These are phyloP conservation scores for Cacatua alba DNA, from an alignment of 2,113 vertebrate species.

Conservation along the genomic window DNA sequence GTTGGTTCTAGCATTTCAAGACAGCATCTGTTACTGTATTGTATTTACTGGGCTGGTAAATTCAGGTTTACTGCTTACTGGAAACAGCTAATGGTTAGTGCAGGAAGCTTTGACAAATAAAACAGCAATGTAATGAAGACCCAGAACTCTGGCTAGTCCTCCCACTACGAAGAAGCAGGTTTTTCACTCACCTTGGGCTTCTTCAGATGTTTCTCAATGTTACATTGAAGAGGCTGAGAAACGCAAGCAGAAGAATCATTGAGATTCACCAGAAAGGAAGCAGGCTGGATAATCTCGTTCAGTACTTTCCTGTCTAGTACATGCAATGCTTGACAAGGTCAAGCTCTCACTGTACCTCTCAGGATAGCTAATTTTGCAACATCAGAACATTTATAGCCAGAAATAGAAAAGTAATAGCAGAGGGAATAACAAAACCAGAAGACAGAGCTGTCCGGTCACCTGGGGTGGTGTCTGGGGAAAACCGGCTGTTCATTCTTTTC, in stretches of 20 bases:
- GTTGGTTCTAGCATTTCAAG: not conserved
- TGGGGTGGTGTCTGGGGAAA: not conserved
- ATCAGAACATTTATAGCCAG: not conserved
- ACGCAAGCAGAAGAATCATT: not conserved
- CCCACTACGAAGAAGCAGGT: not conserved
- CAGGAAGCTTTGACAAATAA: not conserved
- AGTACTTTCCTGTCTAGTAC: slow-evolving; percentile 15
- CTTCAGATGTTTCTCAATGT: not conserved
- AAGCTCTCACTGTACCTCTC: not conserved
- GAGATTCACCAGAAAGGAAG: not conserved
- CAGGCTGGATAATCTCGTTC: not conserved
- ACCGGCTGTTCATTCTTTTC: not conserved
- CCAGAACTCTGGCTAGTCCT: not conserved
- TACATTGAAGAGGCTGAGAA: not conserved
- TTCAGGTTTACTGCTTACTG: not conserved
- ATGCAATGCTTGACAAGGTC: slow-evolving; percentile 27
- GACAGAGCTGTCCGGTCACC: not conserved
- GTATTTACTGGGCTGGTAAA: not conserved
- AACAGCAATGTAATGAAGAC: not conserved
- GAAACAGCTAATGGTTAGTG: not conserved
- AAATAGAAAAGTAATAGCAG: not conserved
- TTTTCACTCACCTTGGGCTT: not conserved
- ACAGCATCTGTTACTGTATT: not conserved
- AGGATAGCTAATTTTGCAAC: not conserved
- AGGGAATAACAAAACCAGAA: not conserved